Evolutionary conservation across 2,797 vertebrate species (phyloP).

Genomic region (Pygocentrus nattereri): DNA sequence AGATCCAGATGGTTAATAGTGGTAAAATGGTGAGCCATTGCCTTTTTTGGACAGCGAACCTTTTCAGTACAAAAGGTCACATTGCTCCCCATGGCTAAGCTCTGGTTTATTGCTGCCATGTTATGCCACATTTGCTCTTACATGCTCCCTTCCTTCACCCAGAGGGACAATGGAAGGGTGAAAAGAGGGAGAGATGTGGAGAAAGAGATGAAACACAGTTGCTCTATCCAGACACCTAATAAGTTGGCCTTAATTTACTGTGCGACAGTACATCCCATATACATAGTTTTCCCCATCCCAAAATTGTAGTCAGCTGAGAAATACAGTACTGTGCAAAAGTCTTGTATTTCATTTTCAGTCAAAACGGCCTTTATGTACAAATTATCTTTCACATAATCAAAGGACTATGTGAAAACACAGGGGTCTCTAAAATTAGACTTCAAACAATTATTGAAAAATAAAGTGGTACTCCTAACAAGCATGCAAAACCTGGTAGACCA

Average conservation of each 20-base stretch:
- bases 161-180: conserved; percentile 1
- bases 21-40: conserved; percentile 10
- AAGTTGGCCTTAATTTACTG: background rate
- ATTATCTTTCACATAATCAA: too few species aligned
- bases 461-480: too few species aligned
- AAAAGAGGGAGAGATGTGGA: background rate
- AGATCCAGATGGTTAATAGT: background rate
- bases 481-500: too few species aligned
- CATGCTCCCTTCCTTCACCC: background rate
- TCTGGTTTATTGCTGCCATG: background rate
- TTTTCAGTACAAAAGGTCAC: background rate
- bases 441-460: too few species aligned
- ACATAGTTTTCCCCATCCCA: too few species aligned
- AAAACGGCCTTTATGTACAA: too few species aligned
- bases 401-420: too few species aligned
- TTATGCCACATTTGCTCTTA: background rate
- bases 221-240: background rate
- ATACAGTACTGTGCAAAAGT: too few species aligned
- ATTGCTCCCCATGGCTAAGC: background rate
- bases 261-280: background rate
- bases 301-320: background rate
- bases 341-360: too few species aligned
- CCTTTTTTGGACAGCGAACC: background rate
- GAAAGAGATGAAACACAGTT: background rate
- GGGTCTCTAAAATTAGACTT: too few species aligned